Evolutionary conservation across 2,113 vertebrate species (phyloP).

Genomic region (Oreochromis spilurus): DNA sequence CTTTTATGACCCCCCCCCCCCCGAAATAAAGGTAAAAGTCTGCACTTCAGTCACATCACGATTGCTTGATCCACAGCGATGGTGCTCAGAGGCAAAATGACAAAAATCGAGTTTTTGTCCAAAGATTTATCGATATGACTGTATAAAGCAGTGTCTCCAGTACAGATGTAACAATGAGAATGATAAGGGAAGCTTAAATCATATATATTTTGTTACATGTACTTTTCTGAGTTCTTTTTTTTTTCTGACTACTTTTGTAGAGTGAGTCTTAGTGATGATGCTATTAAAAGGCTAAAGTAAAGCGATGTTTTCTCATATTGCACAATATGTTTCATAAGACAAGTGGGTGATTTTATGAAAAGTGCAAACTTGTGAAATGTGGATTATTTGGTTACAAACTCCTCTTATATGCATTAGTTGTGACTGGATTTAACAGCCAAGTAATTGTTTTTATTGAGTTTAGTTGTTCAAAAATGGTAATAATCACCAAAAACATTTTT

Average conservation of each 20-base stretch:
- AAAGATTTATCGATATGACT: background rate
- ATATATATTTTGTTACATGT: background rate
- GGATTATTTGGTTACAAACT: background rate
- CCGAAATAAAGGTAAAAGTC: too few relatives aligned
- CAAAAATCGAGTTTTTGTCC: background rate
- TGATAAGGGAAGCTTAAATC: background rate
- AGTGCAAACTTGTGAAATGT: background rate
- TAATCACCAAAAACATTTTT: background rate
- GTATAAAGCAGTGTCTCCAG: background rate
- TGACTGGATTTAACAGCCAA: background rate
- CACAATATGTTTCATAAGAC: background rate
- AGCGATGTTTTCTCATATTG: background rate
- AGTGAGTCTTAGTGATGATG: background rate
- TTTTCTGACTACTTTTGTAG: background rate
- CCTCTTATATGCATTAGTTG: background rate
- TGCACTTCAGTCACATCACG: background rate
- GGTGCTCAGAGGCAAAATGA: background rate
- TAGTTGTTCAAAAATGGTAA: background rate
- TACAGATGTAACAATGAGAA: background rate
- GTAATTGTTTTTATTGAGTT: background rate
- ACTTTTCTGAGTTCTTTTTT: background rate
- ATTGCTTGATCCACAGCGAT: background rate
- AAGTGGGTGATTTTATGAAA: background rate
- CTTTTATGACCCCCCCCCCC: background rate
- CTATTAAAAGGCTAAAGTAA: background rate